Evolutionary conservation across 2,888 invertebrate species (phyloP), one percentile per base, ranked within the genome.

Genomic region (Epinotia bilunana): DNA sequence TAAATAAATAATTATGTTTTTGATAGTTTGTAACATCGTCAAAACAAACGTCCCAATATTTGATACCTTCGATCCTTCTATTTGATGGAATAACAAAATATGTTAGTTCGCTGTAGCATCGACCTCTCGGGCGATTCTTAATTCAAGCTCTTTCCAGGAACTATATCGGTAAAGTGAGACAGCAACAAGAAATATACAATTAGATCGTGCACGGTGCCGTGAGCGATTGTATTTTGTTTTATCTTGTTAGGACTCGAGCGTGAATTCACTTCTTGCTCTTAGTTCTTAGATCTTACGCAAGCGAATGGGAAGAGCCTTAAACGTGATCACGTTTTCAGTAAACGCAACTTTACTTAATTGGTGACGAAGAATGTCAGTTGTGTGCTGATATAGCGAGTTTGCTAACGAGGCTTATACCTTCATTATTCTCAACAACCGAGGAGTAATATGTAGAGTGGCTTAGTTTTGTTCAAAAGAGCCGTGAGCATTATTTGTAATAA

Each of bases 181-280:
- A 60, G 69, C 60, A 76, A 73, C 69, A 65, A 70, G 70, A 76
- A 65, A 58, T 62, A 73, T 64, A 76, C 76, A 76, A 73, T 76
- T 76, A 76, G 69, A 57, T 60, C 57, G 49, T 39, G 60, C 57
- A 73, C 67, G 65, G 62, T 11, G 53, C 73, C 73, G 53, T 69
- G 73, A 62, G 65, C 65, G 49, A 70, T 73, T 76, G 73, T 73
- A 55, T 73, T 58, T 76, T 76, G 76, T 73, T 73, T 76, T 76
- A 73, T 73, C 76, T 73, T 70, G 73, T 73, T 73, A 73, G 18
- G 60, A 73, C 70, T 64, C 63, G 69, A 46, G 69, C 33, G 13
- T 20, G 68, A 68, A 68, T 58, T 68, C 58, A 33, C 68, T 68
- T 69, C 69, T 69, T 69, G 7, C 65, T 53, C n/a, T 28, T 43